Base-by-base conservation (phyloP, 2,113 vertebrate genomes). In the Vireo altiloquus region DNA sequence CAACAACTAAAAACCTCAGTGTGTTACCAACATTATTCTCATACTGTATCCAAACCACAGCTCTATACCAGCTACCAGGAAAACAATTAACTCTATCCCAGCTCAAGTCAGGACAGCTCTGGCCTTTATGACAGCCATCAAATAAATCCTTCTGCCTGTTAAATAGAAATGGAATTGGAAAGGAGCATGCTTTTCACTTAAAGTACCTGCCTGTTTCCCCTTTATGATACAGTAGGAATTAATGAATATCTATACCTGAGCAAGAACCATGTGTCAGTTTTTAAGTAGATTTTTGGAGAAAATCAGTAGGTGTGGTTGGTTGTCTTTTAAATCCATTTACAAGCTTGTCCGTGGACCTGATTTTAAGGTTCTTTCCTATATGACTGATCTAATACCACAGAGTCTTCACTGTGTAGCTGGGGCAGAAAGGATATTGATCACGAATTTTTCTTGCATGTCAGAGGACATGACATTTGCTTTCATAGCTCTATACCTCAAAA, bases 391-490 rank as follows among this genome's bases (percentile, higher is more conserved):
- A 49, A 57, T 74, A 54, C 15, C 18, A 9, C 54, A 88, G 20
- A 42, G 3, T 66, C 31, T 81, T 91, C 15, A 27, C 11, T 44
- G 7, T 46, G 35, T 76, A 68, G n/a, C 31, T 72, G 37, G 60
- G 15, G 14, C 35, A 42, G 52, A 44, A 87, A 64, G 7, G 8
- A 33, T 78, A 23, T 15, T 28, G 24, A 23, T 31, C 6, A 17
- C 0, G 0, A 49, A 8, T 69, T 86, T 56, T 82, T 69, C 25
- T 61, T 71, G 14, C 1, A 0, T 76, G 35, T 66, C 57, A 60
- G 49, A 92, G 42, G 49, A 76, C 11, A 5, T 56, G 31, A 40
- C 53, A 76, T 92, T 35, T 64, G 27, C 64, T 30, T 53, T 91
- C 14, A 7, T 78, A 33, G 11, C 56, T 76, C 13, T 10, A 0